These are phyloP conservation scores for Simalia tracyae DNA, from an alignment of 2,797 vertebrate genomes.

Conservation along the genomic window DNA sequence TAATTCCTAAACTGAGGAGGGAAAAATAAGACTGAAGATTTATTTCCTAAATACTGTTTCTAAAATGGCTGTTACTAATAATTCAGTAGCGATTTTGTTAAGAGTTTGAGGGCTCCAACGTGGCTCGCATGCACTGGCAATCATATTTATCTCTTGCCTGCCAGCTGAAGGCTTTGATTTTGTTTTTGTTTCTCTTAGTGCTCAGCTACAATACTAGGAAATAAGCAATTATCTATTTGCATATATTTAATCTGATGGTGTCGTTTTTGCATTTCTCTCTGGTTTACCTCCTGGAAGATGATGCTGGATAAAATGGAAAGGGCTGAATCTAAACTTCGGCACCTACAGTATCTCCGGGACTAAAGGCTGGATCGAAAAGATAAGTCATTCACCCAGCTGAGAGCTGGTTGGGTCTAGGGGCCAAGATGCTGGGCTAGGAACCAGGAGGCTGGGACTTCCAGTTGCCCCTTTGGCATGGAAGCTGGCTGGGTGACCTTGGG, in stretches of 20 bases:
- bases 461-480: background rate
- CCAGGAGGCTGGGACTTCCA: background rate
- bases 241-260: slow-evolving; percentile 2
- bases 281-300: background rate
- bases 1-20: slow-evolving; percentile 71
- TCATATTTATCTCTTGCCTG: background rate
- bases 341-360: background rate
- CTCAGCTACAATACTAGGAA: background rate
- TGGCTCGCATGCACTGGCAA: background rate
- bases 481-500: background rate
- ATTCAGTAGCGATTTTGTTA: slow-evolving; percentile 29
- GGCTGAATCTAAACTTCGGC: background rate
- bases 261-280: slow-evolving; percentile 1
- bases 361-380: background rate
- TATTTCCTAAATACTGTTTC: slow-evolving; percentile 47
- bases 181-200: background rate
- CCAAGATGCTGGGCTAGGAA: background rate
- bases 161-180: background rate
- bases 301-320: background rate
- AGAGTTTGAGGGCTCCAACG: slow-evolving; percentile 16
- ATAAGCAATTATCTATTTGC: background rate
- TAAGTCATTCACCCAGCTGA: background rate
- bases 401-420: background rate
- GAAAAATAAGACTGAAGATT: slow-evolving; percentile 25
- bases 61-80: slow-evolving; percentile 45